Evolutionary conservation across 1,140 invertebrate species (phyloP).

Genomic region (Dreissena polymorpha): DNA sequence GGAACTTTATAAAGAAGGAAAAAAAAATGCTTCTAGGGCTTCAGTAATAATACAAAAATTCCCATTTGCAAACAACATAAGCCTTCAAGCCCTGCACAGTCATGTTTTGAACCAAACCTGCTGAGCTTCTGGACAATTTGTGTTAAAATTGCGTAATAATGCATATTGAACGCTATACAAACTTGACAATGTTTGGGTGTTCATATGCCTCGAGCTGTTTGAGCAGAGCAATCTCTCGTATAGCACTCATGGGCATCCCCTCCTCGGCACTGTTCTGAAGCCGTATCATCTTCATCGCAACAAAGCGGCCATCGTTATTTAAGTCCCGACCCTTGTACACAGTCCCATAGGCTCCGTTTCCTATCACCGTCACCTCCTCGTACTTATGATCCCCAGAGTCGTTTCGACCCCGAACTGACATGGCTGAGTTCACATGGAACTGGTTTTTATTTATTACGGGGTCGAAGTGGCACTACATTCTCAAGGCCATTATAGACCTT

Average conservation of each 20-base stretch:
- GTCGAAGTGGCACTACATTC: too few relatives aligned
- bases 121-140: too few relatives aligned
- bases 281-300: slow-evolving; percentile 97
- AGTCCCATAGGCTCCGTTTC: slow-evolving; percentile 78
- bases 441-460: too few relatives aligned
- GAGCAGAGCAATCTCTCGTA: slow-evolving; percentile 94
- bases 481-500: too few relatives aligned
- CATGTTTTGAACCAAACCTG: too few relatives aligned
- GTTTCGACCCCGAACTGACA: slow-evolving; percentile 41
- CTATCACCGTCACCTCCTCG: slow-evolving; percentile 76
- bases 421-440: not conserved
- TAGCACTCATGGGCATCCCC: slow-evolving; percentile 96
- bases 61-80: too few relatives aligned
- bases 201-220: slow-evolving; percentile 87
- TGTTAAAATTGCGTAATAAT: too few relatives aligned
- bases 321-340: slow-evolving; percentile 79
- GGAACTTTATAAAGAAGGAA: too few relatives aligned
- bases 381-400: slow-evolving; percentile 66
- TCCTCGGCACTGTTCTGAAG: slow-evolving; percentile 83
- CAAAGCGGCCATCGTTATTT: slow-evolving; percentile 85
- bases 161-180: not conserved
- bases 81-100: too few relatives aligned
- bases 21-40: too few relatives aligned
- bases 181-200: slow-evolving; percentile 91
- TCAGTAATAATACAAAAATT: too few relatives aligned